Conservation (phyloP, 2,113 vertebrate genomes). For the Oncorhynchus mykiss region DNA sequence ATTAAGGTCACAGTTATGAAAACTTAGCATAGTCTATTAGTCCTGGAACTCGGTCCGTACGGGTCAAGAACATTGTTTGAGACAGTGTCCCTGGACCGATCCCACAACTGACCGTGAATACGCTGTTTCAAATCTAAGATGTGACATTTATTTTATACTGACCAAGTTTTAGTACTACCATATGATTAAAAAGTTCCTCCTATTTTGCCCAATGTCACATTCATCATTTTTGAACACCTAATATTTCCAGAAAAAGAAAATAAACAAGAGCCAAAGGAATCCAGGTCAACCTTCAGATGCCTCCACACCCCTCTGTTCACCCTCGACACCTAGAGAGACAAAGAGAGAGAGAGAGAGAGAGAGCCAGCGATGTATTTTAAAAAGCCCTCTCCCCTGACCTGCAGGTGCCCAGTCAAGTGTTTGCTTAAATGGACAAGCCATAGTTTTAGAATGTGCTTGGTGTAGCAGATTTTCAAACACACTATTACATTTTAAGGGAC, state of each 20-base stretch:
- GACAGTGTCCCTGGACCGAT: background rate
- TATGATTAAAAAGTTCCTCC: conserved; percentile 53
- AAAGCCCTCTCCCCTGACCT: conserved; percentile 68
- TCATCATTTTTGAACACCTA: conserved; percentile 64
- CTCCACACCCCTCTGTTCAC: conserved; percentile 22
- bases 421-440: conserved; percentile 68
- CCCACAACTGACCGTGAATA: background rate
- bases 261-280: conserved; percentile 31
- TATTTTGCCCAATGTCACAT: conserved; percentile 55
- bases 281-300: conserved; percentile 69
- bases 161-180: conserved; percentile 23
- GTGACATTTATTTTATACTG: background rate
- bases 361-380: conserved; percentile 72
- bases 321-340: conserved; percentile 19
- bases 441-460: conserved; percentile 73
- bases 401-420: conserved; percentile 47
- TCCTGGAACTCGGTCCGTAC: background rate
- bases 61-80: background rate
- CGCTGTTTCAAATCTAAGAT: background rate
- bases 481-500: conserved; percentile 69
- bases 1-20: no score
- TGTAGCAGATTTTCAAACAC: conserved; percentile 72
- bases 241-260: conserved; percentile 48
- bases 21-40: background rate
- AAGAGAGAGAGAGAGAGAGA: conserved; percentile 5